Conservation (phyloP, 2,113 vertebrate genomes). For the Petaurus breviceps region DNA sequence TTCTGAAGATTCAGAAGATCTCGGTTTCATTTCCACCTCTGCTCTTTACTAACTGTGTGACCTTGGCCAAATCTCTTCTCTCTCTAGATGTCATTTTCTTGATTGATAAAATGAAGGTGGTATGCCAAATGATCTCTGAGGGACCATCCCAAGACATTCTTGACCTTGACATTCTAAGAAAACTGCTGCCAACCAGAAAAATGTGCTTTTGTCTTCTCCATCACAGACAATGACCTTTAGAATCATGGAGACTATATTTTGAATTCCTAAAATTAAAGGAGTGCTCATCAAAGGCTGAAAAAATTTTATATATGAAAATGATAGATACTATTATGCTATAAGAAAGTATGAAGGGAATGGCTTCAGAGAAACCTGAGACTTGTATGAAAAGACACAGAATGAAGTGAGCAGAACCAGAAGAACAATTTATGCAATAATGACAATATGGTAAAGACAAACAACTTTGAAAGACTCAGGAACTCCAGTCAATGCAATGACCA, state of each 20-base stretch:
- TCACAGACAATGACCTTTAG: neutral
- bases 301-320: neutral
- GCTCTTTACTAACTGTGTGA: neutral
- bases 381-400: neutral
- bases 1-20: neutral
- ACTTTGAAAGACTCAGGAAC: neutral
- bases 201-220: neutral
- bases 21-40: neutral
- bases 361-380: neutral
- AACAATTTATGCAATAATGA: neutral
- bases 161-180: neutral
- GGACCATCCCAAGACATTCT: no score
- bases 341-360: neutral
- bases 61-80: neutral
- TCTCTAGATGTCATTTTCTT: neutral
- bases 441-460: neutral
- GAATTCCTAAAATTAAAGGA: neutral
- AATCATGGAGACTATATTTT: neutral
- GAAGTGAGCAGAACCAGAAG: neutral
- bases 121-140: neutral
- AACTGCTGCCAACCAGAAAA: neutral
- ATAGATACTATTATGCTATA: neutral
- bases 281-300: neutral
- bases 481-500: neutral
- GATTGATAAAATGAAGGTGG: conserved; percentile 29